Evolutionary conservation across 2,113 vertebrate species (phyloP).

Genomic region (Rhabdomys dilectus): DNA sequence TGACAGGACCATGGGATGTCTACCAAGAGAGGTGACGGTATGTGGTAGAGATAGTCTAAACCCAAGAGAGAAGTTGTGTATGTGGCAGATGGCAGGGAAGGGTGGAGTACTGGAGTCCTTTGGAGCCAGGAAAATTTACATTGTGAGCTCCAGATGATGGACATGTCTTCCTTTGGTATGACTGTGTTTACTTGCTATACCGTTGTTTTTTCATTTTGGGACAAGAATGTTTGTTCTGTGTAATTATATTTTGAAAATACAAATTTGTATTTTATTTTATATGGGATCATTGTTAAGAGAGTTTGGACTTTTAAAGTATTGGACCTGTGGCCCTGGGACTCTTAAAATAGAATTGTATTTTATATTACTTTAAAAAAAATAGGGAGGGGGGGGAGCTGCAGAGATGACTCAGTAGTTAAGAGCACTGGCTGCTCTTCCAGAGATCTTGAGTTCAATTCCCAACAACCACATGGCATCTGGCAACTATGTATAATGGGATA

Average conservation of each 20-base stretch:
- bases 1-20: neutral
- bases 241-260: neutral
- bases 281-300: neutral
- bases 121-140: neutral
- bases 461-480: neutral
- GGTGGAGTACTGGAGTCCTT: neutral
- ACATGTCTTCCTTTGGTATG: neutral
- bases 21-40: neutral
- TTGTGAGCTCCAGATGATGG: neutral
- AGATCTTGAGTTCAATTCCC: neutral
- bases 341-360: neutral
- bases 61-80: neutral
- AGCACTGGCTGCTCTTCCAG: neutral
- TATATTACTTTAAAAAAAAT: neutral
- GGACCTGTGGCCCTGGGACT: neutral
- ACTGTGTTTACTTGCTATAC: neutral
- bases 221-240: neutral
- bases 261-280: neutral
- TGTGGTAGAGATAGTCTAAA: neutral
- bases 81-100: neutral
- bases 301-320: neutral
- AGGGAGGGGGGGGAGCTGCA: neutral
- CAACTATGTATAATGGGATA: neutral
- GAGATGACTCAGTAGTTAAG: neutral
- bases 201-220: neutral